phyloP scores from a whole-genome alignment of 2,888 invertebrate species.

The Meteorus cinctellus region DNA sequence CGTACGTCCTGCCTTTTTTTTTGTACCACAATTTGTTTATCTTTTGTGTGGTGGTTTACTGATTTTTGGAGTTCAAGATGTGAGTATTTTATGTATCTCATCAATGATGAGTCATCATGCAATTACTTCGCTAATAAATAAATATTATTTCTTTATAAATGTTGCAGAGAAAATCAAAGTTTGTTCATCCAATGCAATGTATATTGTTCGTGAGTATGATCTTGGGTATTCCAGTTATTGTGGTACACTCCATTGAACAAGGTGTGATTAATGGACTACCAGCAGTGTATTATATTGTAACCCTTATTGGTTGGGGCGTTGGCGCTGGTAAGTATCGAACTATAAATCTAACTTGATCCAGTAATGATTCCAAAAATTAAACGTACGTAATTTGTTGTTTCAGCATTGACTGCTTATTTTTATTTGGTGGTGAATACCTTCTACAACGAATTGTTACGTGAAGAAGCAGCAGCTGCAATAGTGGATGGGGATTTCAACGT shows the following conservation, averaged over 20 bases:
- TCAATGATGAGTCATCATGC: too few relatives aligned
- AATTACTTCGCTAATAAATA: neutral
- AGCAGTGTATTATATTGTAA: neutral
- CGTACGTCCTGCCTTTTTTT: too few relatives aligned
- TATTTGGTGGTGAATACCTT: neutral
- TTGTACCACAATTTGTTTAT: too few relatives aligned
- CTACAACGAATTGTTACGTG: neutral
- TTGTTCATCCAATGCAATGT: too few relatives aligned
- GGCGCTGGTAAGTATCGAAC: neutral
- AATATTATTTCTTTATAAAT: neutral
- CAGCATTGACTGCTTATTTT: neutral
- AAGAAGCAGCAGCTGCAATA: neutral
- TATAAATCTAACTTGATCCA: neutral
- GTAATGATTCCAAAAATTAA: neutral
- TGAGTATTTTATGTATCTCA: too few relatives aligned
- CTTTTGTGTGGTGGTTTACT: too few relatives aligned
- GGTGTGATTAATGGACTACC: neutral
- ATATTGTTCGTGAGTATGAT: too few relatives aligned
- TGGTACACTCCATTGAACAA: too few relatives aligned
- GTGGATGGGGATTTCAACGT: too few relatives aligned
- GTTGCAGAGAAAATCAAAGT: neutral
- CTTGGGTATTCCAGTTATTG: too few relatives aligned
- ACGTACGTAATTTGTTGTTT: neutral
- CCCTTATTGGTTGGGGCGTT: neutral
- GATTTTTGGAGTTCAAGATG: too few relatives aligned